Base-by-base conservation (phyloP, 2,113 vertebrate species). In the Actinemys pallida region DNA sequence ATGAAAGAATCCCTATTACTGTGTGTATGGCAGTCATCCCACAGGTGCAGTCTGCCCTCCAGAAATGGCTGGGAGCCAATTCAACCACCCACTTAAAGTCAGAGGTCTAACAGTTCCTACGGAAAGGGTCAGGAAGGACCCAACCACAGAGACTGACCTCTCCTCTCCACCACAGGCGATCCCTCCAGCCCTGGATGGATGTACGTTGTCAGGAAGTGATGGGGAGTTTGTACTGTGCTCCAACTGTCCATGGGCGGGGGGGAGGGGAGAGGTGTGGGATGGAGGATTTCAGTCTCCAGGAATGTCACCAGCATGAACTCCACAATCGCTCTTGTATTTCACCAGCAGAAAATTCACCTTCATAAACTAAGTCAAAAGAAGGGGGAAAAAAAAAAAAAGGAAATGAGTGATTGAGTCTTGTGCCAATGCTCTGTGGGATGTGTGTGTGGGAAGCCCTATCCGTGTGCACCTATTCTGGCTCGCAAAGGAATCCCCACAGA, bases 311-410 rank as follows among this genome's bases (percentile, higher is more conserved):
- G 42, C 4, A 2, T 56, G 52, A 81, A 79, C 69, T 57, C 52
- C 14, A 85, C n/a, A 80, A 49, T 59, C 62, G 50, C 47, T 92
- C 45, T 92, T 86, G 72, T 62, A 49, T 81, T 1, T 4, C 54
- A 86, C 45, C 82, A 84, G 49, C 91, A 83, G n/a, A 84, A 92
- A 92, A 75, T 29, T 19, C 47, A 29, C 45, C 82, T 92, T 83
- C 2, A 1, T 24, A 47, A 52, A 13, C 35, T 49, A 49, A 84
- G 31, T 31, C 35, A 82, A 72, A 94, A 88, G 62, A 42, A 87
- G 50, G 13, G 50, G 13, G 4, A 7, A 53, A 53, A 53, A 76
- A 79, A 90, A 81, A 81, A 91, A 59, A 20, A 6, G 5, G 75
- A 91, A 92, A 59, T 45, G 59, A 83, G 31, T 62, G 27, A 76